A percentile compares a stretch with the other conserved stretches of the same genome.
These are phyloP conservation scores for Fringilla coelebs DNA, from an alignment of 2,797 vertebrate species.

Conservation along the genomic window DNA sequence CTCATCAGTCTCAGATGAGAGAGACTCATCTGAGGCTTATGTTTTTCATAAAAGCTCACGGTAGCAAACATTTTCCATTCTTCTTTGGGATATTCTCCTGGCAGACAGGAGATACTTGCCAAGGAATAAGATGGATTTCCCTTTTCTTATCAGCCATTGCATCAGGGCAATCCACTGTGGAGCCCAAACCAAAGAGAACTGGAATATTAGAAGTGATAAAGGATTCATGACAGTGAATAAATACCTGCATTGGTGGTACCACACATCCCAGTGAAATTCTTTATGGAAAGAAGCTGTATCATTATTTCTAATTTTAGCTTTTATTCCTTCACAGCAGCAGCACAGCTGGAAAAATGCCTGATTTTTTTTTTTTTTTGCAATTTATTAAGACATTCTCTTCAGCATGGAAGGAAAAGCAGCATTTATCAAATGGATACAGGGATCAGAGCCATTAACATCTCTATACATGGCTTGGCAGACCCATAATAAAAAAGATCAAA, in stretches of 20 bases:
- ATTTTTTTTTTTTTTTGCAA: background rate
- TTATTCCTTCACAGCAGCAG: background rate
- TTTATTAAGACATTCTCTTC: background rate
- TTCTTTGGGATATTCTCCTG: background rate
- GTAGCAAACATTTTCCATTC: background rate
- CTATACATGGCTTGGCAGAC: background rate
- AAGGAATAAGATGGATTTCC: background rate
- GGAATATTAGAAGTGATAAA: background rate
- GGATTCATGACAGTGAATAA: fast-evolving
- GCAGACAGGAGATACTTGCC: background rate
- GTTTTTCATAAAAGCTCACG: background rate
- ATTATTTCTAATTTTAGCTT: background rate
- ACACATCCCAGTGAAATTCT: background rate
- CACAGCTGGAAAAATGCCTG: background rate
- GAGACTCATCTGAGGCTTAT: too few relatives aligned
- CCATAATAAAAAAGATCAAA: background rate
- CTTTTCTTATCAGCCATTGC: background rate
- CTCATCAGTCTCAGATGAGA: background rate
- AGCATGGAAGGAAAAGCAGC: background rate
- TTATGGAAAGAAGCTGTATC: background rate
- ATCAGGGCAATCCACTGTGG: background rate
- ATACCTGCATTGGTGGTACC: background rate
- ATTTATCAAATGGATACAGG: background rate
- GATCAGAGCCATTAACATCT: background rate
- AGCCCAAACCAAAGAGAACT: background rate